These are phyloP conservation scores for Protophormia terraenovae DNA, from an alignment of 2,888 invertebrate species.

Conservation along the genomic window DNA sequence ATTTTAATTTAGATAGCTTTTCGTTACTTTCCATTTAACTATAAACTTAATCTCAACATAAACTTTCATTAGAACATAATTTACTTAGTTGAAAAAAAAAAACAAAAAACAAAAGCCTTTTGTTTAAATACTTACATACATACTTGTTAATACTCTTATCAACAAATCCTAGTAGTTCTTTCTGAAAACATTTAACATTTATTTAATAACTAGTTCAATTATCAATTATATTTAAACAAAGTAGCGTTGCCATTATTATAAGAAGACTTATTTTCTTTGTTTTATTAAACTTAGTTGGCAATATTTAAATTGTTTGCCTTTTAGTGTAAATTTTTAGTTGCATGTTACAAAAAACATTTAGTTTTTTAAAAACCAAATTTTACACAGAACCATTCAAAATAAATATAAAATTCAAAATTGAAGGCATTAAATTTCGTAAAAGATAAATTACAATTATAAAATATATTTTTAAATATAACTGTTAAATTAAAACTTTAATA, in stretches of 20 bases:
- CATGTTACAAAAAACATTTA: constrained; percentile 40
- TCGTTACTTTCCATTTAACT: constrained; percentile 47
- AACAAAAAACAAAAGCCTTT: constrained; percentile 9
- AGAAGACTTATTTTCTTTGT: background rate
- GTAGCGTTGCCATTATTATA: constrained; percentile 48
- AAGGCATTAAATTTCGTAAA: constrained; percentile 52
- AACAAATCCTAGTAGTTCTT: constrained; percentile 32
- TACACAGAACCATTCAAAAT: background rate
- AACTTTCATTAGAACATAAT: constrained; percentile 10
- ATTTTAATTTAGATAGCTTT: constrained; percentile 55
- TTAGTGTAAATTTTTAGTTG: constrained; percentile 42
- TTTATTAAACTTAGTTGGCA: constrained; percentile 15
- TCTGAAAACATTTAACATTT: constrained; percentile 11
- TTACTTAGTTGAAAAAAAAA: background rate
- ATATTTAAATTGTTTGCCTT: background rate
- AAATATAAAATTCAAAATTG: constrained; percentile 48
- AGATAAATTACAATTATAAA: background rate
- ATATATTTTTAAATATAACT: background rate
- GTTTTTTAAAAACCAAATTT: constrained; percentile 3
- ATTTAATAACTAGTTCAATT: constrained; percentile 20
- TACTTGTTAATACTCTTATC: constrained; percentile 24
- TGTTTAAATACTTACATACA: constrained; percentile 11
- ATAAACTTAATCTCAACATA: constrained; percentile 12
- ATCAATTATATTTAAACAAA: constrained; percentile 10
- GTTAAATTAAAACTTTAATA: background rate